These are phyloP conservation scores for Dromius quadrimaculatus DNA, from an alignment of 2,888 invertebrate species.

Conservation along the genomic window DNA sequence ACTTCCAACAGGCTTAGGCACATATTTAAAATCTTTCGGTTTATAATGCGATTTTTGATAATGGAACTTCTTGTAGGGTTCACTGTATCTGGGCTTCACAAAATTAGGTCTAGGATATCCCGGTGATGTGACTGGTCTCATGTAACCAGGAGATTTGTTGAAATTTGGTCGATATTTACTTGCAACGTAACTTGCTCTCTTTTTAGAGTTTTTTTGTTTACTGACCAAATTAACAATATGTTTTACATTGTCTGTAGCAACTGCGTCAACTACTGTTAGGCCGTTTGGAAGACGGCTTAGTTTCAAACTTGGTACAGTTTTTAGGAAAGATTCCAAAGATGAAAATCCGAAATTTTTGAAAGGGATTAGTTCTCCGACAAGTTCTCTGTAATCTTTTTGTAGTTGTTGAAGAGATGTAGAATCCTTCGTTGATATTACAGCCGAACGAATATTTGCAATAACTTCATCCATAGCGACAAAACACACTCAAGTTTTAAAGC, in stretches of 20 bases:
- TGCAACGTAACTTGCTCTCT: slow-evolving; percentile 36
- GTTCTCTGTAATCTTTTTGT: slow-evolving; percentile 58
- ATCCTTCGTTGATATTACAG: slow-evolving; percentile 60
- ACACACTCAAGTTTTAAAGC: no score
- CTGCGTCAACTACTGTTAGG: slow-evolving; percentile 71
- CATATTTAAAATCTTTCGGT: neutral
- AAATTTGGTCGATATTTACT: neutral
- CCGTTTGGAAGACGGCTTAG: slow-evolving; percentile 68
- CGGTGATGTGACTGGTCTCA: neutral
- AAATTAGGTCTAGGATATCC: neutral
- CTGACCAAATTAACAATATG: slow-evolving; percentile 70
- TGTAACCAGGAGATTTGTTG: neutral
- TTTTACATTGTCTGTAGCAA: slow-evolving; percentile 71
- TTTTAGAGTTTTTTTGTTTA: slow-evolving; percentile 61
- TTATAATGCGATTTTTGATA: neutral
- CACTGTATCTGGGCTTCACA: neutral
- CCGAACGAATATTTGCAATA: slow-evolving; percentile 58
- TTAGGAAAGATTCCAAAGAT: slow-evolving; percentile 72
- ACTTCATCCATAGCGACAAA: slow-evolving; percentile 58
- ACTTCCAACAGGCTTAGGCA: slow-evolving; percentile 2
- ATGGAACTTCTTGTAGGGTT: neutral
- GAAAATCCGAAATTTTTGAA: slow-evolving; percentile 72
- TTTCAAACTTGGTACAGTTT: slow-evolving; percentile 71
- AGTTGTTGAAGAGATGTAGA: slow-evolving; percentile 58
- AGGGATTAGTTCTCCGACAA: slow-evolving; percentile 76